phyloP scores from a whole-genome alignment of 1,140 invertebrate species.

The Mizuhopecten yessoensis region DNA sequence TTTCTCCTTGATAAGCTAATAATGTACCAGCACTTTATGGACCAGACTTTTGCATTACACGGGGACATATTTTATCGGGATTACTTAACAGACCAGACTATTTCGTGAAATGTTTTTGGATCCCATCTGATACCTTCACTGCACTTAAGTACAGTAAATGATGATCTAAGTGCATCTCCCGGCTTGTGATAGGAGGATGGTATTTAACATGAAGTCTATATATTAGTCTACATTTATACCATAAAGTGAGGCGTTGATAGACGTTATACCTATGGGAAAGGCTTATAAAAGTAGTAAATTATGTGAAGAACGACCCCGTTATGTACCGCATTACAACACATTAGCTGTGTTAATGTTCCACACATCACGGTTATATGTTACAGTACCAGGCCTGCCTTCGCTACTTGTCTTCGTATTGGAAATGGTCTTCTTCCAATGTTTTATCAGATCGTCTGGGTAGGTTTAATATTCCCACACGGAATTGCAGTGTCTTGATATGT shows the following conservation, averaged over 20 bases:
- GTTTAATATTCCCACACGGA: not conserved
- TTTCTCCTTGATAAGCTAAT: conserved; percentile 12
- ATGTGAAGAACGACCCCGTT: not conserved
- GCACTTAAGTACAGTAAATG: not conserved
- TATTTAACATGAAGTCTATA: conserved; percentile 3
- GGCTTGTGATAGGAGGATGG: not conserved
- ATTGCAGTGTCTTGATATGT: not conserved
- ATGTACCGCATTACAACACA: not conserved
- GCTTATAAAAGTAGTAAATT: not conserved
- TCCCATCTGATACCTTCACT: not conserved
- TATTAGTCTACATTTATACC: conserved; percentile 6
- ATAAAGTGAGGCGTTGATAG: not conserved
- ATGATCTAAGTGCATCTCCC: not conserved
- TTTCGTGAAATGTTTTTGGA: not conserved
- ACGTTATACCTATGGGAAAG: not conserved
- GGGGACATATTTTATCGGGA: conserved; percentile 2
- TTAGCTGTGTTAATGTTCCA: not conserved
- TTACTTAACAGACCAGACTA: conserved; percentile 13
- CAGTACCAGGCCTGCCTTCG: not conserved
- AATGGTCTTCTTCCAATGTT: not conserved
- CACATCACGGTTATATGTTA: no score
- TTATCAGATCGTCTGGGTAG: not conserved
- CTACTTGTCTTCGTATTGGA: not conserved
- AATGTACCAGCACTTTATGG: not conserved
- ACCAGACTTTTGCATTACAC: not conserved